A percentile compares a stretch with the other conserved stretches of the same genome.
Conservation (phyloP, 2,797 vertebrate species). For the Syncerus caffer region DNA sequence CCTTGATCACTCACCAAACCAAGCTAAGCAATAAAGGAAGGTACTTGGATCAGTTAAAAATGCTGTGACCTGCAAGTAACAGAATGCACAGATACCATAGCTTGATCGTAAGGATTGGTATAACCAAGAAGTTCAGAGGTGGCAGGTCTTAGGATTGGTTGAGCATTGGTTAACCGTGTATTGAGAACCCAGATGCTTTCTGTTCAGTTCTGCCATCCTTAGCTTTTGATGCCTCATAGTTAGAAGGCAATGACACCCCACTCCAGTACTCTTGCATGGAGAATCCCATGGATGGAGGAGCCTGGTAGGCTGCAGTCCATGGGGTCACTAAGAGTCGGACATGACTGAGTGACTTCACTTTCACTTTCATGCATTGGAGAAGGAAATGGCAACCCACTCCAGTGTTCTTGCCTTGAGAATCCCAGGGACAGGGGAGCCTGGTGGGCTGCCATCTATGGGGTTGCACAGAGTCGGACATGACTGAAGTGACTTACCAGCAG, state of each 20-base stretch:
- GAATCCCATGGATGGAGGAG: too few species aligned
- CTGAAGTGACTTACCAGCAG: too few species aligned
- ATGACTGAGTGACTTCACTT: too few species aligned
- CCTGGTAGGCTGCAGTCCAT: too few species aligned
- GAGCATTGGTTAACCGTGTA: background rate
- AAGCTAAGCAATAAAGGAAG: background rate
- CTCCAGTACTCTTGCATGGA: too few species aligned
- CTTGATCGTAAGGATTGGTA: background rate
- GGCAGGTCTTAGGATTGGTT: background rate
- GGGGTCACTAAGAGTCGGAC: too few species aligned
- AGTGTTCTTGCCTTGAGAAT: too few species aligned
- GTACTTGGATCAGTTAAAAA: background rate
- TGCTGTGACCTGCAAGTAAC: background rate
- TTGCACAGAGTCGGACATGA: rapidly evolving
- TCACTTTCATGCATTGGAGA: too few species aligned
- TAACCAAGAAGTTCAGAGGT: background rate
- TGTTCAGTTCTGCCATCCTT: background rate
- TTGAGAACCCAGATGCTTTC: background rate
- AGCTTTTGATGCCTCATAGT: background rate
- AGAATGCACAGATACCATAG: background rate
- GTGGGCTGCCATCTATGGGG: too few species aligned
- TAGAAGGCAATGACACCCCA: too few species aligned
- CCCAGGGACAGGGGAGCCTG: too few species aligned
- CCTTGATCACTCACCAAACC: background rate
- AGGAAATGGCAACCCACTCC: too few species aligned